A percentile compares a stretch with the other conserved stretches of the same genome.
Evolutionary conservation across 2,113 vertebrate genomes (phyloP).

Genomic region (Geococcyx californianus): DNA sequence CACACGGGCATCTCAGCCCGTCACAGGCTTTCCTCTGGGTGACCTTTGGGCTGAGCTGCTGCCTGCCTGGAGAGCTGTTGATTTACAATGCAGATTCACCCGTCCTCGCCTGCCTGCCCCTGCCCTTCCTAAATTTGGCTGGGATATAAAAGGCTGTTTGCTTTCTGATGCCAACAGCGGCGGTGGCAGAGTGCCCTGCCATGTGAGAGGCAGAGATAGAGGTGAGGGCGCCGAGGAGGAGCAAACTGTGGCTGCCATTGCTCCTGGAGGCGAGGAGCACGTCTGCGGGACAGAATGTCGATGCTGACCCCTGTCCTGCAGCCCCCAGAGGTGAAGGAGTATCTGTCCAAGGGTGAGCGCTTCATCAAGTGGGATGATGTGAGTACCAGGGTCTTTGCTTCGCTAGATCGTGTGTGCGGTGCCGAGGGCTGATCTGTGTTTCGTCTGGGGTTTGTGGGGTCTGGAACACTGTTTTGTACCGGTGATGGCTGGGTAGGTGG

Average conservation of each 20-base stretch:
- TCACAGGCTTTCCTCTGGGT: not conserved
- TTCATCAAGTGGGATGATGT: slow-evolving; percentile 98
- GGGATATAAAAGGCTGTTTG: slow-evolving; percentile 61
- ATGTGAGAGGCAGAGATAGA: slow-evolving; percentile 68
- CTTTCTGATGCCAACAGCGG: slow-evolving; percentile 41
- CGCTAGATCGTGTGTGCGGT: accelerated
- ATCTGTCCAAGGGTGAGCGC: slow-evolving; percentile 89
- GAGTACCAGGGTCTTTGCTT: slow-evolving; percentile 66
- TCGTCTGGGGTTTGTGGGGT: too few species aligned
- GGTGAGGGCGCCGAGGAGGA: not conserved
- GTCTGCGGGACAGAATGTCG: slow-evolving; percentile 77
- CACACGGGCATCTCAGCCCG: not conserved
- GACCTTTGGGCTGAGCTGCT: not conserved
- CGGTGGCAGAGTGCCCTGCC: slow-evolving; percentile 51
- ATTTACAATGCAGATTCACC: slow-evolving; percentile 79
- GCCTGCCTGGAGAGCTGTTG: slow-evolving; percentile 27
- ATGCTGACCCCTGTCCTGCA: slow-evolving; percentile 80
- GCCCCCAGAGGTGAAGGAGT: slow-evolving; percentile 84
- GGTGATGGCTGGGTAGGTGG: not conserved
- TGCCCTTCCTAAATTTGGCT: slow-evolving; percentile 16
- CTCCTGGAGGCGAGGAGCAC: not conserved
- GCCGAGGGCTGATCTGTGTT: not conserved
- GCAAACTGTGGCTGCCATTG: not conserved
- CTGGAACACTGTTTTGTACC: accelerated
- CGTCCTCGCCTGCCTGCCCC: slow-evolving; percentile 1